Percentiles rank a stretch among this genome's conserved stretches.
These are phyloP conservation scores for Stichodactyla helianthus DNA, from an alignment of 64 coral and sea anemone genomes.

Conservation along the genomic window DNA sequence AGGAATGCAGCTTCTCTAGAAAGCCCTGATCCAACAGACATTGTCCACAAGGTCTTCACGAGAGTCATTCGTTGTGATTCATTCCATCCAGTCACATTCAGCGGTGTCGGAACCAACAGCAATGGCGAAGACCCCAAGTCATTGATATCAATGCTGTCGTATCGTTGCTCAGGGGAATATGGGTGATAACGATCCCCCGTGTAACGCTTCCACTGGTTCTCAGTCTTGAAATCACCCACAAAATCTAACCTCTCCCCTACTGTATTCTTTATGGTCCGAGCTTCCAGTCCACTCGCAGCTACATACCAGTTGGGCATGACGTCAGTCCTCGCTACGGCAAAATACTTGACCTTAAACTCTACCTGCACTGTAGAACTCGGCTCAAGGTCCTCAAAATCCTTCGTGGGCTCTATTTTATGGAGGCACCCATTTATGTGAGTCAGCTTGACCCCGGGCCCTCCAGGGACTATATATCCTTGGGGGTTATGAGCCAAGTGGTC, in stretches of 20 bases:
- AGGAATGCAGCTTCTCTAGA: slow-evolving; percentile 33
- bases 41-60: slow-evolving; percentile 25
- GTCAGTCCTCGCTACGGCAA: slow-evolving; percentile 66
- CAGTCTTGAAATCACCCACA: slow-evolving; percentile 69
- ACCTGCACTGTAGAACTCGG: slow-evolving; percentile 25
- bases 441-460: slow-evolving; percentile 50
- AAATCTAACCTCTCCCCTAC: slow-evolving; percentile 50
- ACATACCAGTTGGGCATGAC: slow-evolving; percentile 84
- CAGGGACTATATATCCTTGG: slow-evolving; percentile 73
- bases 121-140: slow-evolving; percentile 28
- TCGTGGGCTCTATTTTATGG: slow-evolving; percentile 75
- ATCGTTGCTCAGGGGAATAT: slow-evolving; percentile 55
- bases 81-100: neutral
- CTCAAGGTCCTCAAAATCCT: slow-evolving; percentile 46
- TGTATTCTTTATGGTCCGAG: slow-evolving; percentile 57
- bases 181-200: slow-evolving; percentile 55
- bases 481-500: slow-evolving; percentile 64
- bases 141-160: slow-evolving; percentile 28
- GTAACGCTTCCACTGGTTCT: slow-evolving; percentile 67
- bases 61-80: neutral
- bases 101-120: slow-evolving; percentile 36
- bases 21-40: slow-evolving; percentile 12
- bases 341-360: slow-evolving; percentile 44
- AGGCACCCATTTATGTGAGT: slow-evolving; percentile 84
- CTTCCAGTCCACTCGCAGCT: slow-evolving; percentile 38